These are phyloP conservation scores for Oppia nitens DNA, from an alignment of 1,140 invertebrate genomes.

Conservation along the genomic window DNA sequence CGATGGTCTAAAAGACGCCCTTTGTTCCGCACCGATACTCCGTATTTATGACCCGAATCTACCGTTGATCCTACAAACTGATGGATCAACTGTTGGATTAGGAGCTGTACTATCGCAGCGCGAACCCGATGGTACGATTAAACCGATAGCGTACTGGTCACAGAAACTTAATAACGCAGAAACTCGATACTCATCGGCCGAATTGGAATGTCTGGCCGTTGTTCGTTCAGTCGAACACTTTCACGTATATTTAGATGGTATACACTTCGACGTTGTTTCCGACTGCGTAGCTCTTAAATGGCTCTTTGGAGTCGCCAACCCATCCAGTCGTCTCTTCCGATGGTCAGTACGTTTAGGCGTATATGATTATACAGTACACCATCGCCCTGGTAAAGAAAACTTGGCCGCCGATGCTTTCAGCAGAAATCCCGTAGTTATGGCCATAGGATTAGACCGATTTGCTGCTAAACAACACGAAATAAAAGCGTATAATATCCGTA, in stretches of 20 bases:
- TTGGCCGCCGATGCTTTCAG: background rate
- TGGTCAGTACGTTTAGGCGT: background rate
- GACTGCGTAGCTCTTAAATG: conserved; percentile 19
- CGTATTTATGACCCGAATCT: conserved; percentile 6
- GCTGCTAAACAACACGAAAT: too few relatives aligned
- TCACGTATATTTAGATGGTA: conserved; percentile 23
- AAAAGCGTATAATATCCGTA: too few relatives aligned
- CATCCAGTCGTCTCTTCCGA: background rate
- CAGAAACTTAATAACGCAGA: conserved; percentile 14
- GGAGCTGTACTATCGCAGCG: conserved; percentile 13
- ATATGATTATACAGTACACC: background rate
- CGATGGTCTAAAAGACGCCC: background rate
- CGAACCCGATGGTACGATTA: background rate
- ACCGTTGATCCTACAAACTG: conserved; percentile 10
- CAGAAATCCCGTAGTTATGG: background rate
- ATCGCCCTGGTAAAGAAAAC: conserved; percentile 1
- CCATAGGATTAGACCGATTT: too few relatives aligned
- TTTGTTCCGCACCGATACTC: conserved; percentile 25
- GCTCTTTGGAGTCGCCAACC: background rate
- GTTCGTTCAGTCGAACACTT: conserved; percentile 23
- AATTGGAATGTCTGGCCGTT: conserved; percentile 20
- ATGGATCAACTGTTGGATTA: conserved; percentile 17
- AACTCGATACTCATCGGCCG: conserved; percentile 17
- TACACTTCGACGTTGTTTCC: conserved; percentile 21
- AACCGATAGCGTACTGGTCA: conserved; percentile 16